Percentiles rank a stretch among this genome's conserved stretches.
These are phyloP conservation scores for Clarias macrocephalus DNA, from an alignment of 2,113 vertebrate species.

Conservation along the genomic window DNA sequence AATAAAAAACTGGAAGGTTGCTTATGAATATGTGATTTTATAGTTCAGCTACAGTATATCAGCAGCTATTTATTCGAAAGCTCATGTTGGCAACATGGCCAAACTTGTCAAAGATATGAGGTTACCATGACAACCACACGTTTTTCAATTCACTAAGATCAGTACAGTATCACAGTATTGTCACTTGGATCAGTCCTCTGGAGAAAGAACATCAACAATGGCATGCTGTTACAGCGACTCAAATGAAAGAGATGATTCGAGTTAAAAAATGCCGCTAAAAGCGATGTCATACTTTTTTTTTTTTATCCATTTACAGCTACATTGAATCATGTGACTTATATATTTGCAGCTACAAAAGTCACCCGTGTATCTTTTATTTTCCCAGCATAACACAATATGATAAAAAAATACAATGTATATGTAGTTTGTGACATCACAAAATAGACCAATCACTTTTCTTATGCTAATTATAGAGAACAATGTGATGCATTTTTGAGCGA, in stretches of 20 bases:
- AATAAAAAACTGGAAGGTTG: neutral
- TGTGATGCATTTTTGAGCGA: neutral
- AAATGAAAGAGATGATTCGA: neutral
- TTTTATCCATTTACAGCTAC: neutral
- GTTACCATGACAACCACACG: neutral
- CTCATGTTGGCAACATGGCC: neutral
- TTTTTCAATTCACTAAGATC: neutral
- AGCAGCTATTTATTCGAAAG: neutral
- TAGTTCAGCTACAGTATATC: too few species aligned
- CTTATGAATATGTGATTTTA: neutral
- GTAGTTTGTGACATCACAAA: neutral
- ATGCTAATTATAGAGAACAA: neutral
- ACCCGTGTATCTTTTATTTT: neutral
- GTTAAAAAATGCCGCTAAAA: too few species aligned
- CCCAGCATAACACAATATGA: neutral
- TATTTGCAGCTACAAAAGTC: neutral
- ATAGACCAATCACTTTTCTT: neutral
- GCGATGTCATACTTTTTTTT: neutral
- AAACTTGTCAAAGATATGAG: neutral
- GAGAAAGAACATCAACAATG: neutral
- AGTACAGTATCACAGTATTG: neutral
- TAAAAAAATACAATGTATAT: neutral
- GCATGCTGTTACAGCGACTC: neutral
- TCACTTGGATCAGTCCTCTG: neutral
- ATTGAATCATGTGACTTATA: neutral